phyloP scores from a whole-genome alignment of 1,140 invertebrate species.

The Melanaphis sacchari region DNA sequence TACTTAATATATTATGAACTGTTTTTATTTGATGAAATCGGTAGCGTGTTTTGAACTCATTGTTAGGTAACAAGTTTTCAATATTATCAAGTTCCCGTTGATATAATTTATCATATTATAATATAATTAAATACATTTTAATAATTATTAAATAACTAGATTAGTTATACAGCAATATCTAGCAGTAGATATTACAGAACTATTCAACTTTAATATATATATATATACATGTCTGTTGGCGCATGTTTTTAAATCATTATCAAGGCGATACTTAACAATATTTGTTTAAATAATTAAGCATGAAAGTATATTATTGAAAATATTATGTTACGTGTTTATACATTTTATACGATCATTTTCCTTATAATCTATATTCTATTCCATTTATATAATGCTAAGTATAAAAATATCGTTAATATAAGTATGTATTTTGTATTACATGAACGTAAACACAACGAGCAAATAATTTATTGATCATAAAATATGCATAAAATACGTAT shows the following conservation, averaged over 20 bases:
- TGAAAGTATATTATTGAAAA: background rate
- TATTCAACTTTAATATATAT: background rate
- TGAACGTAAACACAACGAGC: background rate
- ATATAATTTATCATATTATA: background rate
- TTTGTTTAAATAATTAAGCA: conserved; percentile 18
- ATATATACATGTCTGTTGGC: background rate
- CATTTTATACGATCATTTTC: background rate
- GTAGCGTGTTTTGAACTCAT: background rate
- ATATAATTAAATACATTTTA: background rate
- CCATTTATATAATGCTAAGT: background rate
- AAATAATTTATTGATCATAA: background rate
- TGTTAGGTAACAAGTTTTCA: background rate
- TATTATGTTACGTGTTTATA: background rate
- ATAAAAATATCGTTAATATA: background rate
- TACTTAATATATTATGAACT: background rate
- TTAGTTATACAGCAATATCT: background rate
- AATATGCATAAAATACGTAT: background rate
- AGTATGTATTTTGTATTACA: background rate
- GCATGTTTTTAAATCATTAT: conserved; percentile 1
- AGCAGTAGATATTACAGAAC: background rate
- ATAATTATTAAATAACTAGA: background rate
- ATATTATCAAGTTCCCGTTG: background rate
- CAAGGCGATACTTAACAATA: background rate
- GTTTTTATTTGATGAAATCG: background rate
- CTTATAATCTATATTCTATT: conserved; percentile 2